A percentile compares a stretch with the other conserved stretches of the same genome.
Evolutionary conservation across 1,140 invertebrate species (phyloP).

Genomic region (Drosophila sulfurigaster): DNA sequence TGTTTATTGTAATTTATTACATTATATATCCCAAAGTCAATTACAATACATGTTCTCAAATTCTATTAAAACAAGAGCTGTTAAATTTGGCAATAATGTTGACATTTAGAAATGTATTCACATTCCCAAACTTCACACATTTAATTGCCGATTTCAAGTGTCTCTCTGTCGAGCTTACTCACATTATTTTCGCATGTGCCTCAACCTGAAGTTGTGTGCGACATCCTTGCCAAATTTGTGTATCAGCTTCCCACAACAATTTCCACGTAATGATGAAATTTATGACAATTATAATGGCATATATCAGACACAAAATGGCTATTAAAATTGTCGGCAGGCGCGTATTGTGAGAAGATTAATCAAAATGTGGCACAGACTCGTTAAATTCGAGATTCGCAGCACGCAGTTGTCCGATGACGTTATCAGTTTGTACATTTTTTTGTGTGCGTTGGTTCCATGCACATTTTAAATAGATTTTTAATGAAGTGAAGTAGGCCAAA

Average conservation of each 20-base stretch:
- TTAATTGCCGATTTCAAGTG: neutral
- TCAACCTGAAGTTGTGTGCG: neutral
- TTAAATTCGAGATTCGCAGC: conserved; percentile 33
- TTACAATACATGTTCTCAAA: too few species aligned
- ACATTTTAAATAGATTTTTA: conserved; percentile 80
- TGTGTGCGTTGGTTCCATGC: conserved; percentile 1
- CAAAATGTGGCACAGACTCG: conserved; percentile 64
- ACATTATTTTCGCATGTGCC: neutral
- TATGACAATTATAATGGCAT: conserved; percentile 44
- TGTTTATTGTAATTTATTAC: too few species aligned
- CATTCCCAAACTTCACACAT: too few species aligned
- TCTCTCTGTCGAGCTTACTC: neutral
- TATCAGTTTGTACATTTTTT: conserved; percentile 36
- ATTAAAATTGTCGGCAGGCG: conserved; percentile 47
- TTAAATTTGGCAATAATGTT: too few species aligned
- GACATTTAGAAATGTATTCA: too few species aligned
- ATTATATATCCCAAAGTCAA: too few species aligned
- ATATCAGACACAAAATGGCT: conserved; percentile 32
- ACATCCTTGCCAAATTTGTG: conserved; percentile 8
- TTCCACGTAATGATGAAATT: conserved; percentile 30
- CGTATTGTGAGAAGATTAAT: conserved; percentile 57
- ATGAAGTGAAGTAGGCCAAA: conserved; percentile 81
- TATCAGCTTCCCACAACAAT: conserved; percentile 26
- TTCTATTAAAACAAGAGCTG: too few species aligned
- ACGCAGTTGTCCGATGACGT: conserved; percentile 10